Evolutionary conservation across 1,140 invertebrate genomes (phyloP), one percentile per base, ranked within the genome.

Genomic region (Atta texana): DNA sequence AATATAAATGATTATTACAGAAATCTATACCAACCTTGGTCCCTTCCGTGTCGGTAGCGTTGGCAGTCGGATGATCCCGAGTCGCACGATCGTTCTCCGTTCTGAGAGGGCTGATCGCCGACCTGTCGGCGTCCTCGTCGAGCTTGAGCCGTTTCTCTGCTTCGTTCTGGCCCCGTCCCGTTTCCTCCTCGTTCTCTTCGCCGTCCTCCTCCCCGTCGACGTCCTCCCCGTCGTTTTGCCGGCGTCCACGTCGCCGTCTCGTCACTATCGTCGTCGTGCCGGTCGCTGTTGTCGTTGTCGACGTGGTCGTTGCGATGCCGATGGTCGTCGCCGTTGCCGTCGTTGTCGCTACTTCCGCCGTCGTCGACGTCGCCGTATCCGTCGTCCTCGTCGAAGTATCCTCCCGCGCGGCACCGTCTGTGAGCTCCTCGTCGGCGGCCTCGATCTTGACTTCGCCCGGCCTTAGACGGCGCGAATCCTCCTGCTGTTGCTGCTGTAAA

Each of bases 101-200:
- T 76, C 92, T 92, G 86, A 93, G 89, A 75, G 93, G 93, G 66
- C 88, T 92, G 75, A 92, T 76, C 31, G 74, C 57, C 66, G 74
- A 74, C 75, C 87, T 88, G 86, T 88, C 85, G 61, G 89, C 87
- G 71, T 92, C 90, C 66, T 93, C 91, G 84, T 92, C 89, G 74
- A 92, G 89, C 64, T 94, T 95, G 53, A 93, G 85, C 89, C 91
- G 92, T 86, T 91, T 93, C 75, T 94, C 92, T 66, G 61, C 78
- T 63, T 93, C 92, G 69, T 69, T 77, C 77, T 75, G 87, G 12
- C 92, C 88, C 59, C 84, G 76, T 49, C 80, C 81, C 49, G 90
- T 90, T 64, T 92, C 91, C 71, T 91, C 89, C 94, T 95, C 87
- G 94, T 96, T 89, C 94, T 92, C 95, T 95, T 85, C 96, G 88